Base-by-base conservation (phyloP, 1,140 invertebrate genomes). In the Physella acuta region DNA sequence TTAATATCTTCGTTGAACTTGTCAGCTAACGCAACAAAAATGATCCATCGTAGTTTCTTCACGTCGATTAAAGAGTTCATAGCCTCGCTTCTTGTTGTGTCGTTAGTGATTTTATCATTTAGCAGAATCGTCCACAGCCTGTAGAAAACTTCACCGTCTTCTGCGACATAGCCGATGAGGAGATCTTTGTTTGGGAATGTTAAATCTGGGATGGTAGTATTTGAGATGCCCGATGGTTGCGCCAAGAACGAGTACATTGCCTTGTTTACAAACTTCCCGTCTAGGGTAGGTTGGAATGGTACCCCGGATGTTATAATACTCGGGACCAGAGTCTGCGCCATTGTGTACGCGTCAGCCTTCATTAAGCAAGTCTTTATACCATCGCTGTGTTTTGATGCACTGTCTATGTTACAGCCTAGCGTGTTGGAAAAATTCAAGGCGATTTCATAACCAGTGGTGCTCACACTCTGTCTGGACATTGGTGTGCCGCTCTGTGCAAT, bases 321-420 rank as follows among this genome's bases (percentile, higher is more conserved):
- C 28, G 59, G 33, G n/a, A 37, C 31, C 26, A 61, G 17, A 14
- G 59, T 8, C 2, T 24, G n/a, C 1, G 17, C 28, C 20, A 8
- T 34, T 36, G 37, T 34, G 24, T 37, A 3, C 5, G 30, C 2
- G 2, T 33, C 11, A 14, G 20, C 1, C 2, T 24, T 31, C 59
- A 61, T 61, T 28, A 61, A 61, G 37, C 59, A 61, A 28, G 20
- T 1, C 59, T 61, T 61, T 16, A 61, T 26, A 37, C 39, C 59
- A 14, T n/a, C 17, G 3, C 14, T 61, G n/a, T n/a, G n/a, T 44
- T 44, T 44, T 8, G 8, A 8, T 61, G 33, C 28, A 26, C 11
- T 4, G 2, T 14, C 2, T 4, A 30, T 39, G 17, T 26, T 44
- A 26, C 59, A 61, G 4, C 37, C 24, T 26, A 61, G 28, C 1